Evolutionary conservation across 2,797 vertebrate species (phyloP).

Genomic region (Acipenser ruthenus): DNA sequence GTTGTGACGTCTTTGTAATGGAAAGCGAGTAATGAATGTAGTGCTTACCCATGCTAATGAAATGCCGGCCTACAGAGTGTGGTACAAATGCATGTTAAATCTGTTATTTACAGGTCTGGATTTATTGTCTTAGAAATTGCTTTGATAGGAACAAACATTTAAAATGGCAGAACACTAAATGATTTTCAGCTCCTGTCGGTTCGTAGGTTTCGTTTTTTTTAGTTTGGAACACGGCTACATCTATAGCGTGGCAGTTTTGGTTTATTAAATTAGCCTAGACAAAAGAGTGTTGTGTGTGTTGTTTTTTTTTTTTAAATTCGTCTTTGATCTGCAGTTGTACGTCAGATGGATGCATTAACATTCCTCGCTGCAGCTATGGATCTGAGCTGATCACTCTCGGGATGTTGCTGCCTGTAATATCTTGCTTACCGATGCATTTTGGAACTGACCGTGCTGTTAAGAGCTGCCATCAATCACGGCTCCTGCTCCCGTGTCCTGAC

Average conservation of each 20-base stretch:
- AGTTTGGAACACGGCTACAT: background rate
- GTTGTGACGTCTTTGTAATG: conserved; percentile 46
- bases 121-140: too few relatives aligned
- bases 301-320: conserved; percentile 13
- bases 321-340: conserved; percentile 37
- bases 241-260: conserved; percentile 5
- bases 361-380: conserved; percentile 43
- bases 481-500: background rate
- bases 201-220: too few relatives aligned
- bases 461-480: conserved; percentile 65
- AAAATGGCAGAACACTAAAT: too few relatives aligned
- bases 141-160: too few relatives aligned
- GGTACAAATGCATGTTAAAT: too few relatives aligned
- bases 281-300: conserved; percentile 12
- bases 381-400: conserved; percentile 46
- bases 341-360: conserved; percentile 42
- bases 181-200: too few relatives aligned
- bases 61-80: too few relatives aligned
- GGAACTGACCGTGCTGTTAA: conserved; percentile 50
- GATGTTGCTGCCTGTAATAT: conserved; percentile 42
- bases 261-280: conserved; percentile 15
- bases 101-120: too few relatives aligned
- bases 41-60: conserved; percentile 62
- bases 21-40: conserved; percentile 54
- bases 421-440: conserved; percentile 58